Evolutionary conservation across 2,888 invertebrate genomes (phyloP), one percentile per base, ranked within the genome.

Genomic region (Dolomedes plantarius): DNA sequence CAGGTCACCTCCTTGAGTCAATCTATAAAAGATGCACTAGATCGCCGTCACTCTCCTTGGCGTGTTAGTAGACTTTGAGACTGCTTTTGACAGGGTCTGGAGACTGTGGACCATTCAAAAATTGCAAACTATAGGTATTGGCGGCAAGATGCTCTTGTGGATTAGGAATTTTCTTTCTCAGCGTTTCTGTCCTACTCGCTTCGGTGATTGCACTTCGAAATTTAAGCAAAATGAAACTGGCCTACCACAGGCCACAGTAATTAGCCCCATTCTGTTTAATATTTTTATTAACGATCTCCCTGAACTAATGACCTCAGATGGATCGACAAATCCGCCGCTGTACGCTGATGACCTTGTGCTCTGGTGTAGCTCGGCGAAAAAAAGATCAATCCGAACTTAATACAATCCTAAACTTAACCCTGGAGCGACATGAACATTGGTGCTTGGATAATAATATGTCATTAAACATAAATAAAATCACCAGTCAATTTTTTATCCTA

Each of bases 141-240:
- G 0, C 32, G 13, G 36, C 19, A 16, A 36, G 1, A 68, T 68
- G 7, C 36, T 68, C 39, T 1, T 9, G 19, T 68, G 68, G 1
- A 68, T 68, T 36, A 68, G 36, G 32, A 68, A 68, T 19, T 23
- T 68, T 32, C 0, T 32, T 16, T 32, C 36, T 7, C n/a, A 32
- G 11, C n/a, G 1, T 36, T 68, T 36, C n/a, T 36, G 9, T 36
- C 0, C 32, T 9, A 36, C 19, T 13, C 27, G 68, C 23, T 68
- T n/a, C 68, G 39, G 68, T 27, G n/a, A 27, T 36, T 23, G 16
- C 23, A 36, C 32, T 31, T 36, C 68, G 23, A 9, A 23, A 23
- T 68, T 68, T 32, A 68, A 68, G 68, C 68, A 68, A 29, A 68
- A 32, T 64, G 28, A 64, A 29, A 64, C 28, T 68, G 68, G 68